phyloP scores from a whole-genome alignment of 2,888 invertebrate genomes.

The Cryptocephalus moraei region DNA sequence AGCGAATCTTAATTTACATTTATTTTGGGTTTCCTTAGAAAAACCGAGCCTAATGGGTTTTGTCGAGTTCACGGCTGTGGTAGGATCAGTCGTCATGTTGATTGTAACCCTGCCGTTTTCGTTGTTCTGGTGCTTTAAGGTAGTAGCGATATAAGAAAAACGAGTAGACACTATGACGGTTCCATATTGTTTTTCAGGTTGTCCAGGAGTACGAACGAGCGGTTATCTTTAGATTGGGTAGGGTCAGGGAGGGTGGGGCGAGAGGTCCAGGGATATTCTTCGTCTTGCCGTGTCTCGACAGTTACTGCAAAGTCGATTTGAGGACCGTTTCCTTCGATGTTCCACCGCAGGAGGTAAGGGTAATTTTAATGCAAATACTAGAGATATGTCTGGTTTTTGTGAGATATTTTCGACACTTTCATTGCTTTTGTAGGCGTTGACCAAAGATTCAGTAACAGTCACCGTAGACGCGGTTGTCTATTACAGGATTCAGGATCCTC shows the following conservation, averaged over 20 bases:
- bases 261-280: constrained; percentile 88
- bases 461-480: constrained; percentile 87
- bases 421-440: constrained; percentile 53
- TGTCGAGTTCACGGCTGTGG: constrained; percentile 64
- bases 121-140: constrained; percentile 76
- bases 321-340: constrained; percentile 93
- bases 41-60: constrained; percentile 54
- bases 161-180: no score
- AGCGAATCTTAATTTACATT: constrained; percentile 1
- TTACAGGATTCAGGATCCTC: constrained; percentile 69
- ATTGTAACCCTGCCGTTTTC: constrained; percentile 74
- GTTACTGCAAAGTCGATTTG: constrained; percentile 84
- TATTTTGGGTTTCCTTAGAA: constrained; percentile 46
- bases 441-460: constrained; percentile 91
- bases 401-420: background rate
- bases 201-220: constrained; percentile 82
- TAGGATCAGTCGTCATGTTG: constrained; percentile 61
- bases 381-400: no score
- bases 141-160: constrained; percentile 27
- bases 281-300: constrained; percentile 88
- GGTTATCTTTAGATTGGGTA: constrained; percentile 80
- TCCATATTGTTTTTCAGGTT: constrained; percentile 41
- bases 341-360: constrained; percentile 82
- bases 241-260: constrained; percentile 64
- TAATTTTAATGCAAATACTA: background rate